Base-by-base conservation (phyloP, 1,140 invertebrate genomes). In the Meteorus sp. region DNA sequence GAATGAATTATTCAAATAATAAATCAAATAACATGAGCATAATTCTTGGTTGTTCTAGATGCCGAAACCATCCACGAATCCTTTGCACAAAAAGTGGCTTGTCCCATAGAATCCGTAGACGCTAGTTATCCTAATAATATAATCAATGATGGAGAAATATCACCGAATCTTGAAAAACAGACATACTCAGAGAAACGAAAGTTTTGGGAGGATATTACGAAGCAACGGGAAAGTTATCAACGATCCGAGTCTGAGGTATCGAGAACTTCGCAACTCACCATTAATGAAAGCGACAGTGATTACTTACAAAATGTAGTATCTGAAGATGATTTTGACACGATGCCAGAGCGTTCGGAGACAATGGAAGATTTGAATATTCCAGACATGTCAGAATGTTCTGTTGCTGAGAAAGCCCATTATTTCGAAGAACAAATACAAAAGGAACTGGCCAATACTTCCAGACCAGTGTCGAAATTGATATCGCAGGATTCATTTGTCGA, bases 21-120 rank as follows among this genome's bases (percentile, higher is more conserved):
- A 61, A 54, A 41, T 5, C 15, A 33, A 71, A 50, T 77, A 75
- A 77, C 67, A 62, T 68, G 66, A 71, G 54, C 62, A 72, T 72
- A 67, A 71, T 77, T 76, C 65, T 77, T 77, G 67, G 70, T 77
- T 80, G 77, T 80, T 80, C 70, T 78, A 80, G 78, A 80, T 78
- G 76, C 71, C 67, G 74, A 68, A 67, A 71, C 65, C 66, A 74
- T 73, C 67, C 72, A 72, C 67, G 77, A 73, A 66, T 72, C 70
- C 72, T 66, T 77, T 71, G 74, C 67, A 68, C 73, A 79, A 74
- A 79, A 79, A 76, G 65, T 72, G 69, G 66, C 71, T 75, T 73
- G 61, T 75, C 67, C 75, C 66, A 64, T 78, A 76, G 75, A 78
- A 78, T 74, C 75, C 31, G 73, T 76, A 78, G 77, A 78, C 74